phyloP scores from a whole-genome alignment of 2,113 vertebrate species.

The Aegypius monachus region DNA sequence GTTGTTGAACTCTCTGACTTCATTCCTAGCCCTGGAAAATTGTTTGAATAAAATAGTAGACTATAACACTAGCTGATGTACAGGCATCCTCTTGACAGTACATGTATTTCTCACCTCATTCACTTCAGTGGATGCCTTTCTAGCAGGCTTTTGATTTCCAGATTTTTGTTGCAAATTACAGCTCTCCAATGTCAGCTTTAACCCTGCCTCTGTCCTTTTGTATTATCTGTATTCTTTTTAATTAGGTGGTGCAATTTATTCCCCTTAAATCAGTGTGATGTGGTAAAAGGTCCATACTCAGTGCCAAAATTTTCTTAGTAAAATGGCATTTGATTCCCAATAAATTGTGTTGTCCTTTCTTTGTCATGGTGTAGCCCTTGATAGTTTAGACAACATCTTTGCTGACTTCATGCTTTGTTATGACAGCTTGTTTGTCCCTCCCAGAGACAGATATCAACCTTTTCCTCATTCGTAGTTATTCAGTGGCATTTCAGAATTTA shows the following conservation, averaged over 20 bases:
- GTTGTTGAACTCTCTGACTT: not conserved
- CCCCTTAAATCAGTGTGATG: not conserved
- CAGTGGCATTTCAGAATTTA: not conserved
- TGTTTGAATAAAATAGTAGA: not conserved
- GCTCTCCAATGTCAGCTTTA: slow-evolving; percentile 1
- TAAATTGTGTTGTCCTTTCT: slow-evolving; percentile 20
- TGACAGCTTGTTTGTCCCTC: slow-evolving; percentile 35
- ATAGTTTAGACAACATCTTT: not conserved
- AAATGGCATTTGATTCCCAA: not conserved
- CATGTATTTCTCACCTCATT: slow-evolving; percentile 3
- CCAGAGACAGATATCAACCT: not conserved
- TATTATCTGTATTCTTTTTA: slow-evolving; percentile 15
- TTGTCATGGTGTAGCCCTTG: not conserved
- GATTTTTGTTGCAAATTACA: slow-evolving; percentile 23
- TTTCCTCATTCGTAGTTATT: not conserved
- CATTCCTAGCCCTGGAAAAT: not conserved
- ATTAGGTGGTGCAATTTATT: slow-evolving; percentile 26
- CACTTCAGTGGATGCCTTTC: not conserved
- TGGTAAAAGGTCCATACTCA: not conserved
- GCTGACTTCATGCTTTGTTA: slow-evolving; percentile 24
- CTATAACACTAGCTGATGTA: not conserved
- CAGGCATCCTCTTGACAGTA: not conserved
- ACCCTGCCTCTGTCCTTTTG: not conserved
- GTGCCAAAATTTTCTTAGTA: slow-evolving; percentile 16
- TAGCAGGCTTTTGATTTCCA: slow-evolving; percentile 28